Evolutionary conservation across 2,888 invertebrate species (phyloP), one percentile per base, ranked within the genome.

Genomic region (Coleophora flavipennella): DNA sequence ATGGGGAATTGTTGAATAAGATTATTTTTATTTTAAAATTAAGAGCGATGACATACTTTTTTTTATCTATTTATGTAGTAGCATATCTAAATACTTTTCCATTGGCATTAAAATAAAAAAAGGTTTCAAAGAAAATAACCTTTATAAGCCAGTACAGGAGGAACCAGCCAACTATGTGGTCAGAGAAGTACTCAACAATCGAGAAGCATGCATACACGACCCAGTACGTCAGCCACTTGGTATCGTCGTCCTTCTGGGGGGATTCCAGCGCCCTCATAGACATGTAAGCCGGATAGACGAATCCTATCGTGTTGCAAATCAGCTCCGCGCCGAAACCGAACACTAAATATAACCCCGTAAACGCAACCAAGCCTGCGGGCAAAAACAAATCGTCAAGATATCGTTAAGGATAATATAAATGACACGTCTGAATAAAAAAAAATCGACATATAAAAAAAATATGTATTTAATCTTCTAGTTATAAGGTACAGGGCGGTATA

Each of bases 161-260:
- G 69, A 99, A 95, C 91, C 97, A 94, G 36, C 90, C 88, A 7
- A 92, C 90, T 59, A 99, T 91, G 56, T 94, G 85, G 67, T 95
- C 95, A 0, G 97, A 93, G 72, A 99, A 98, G 83, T 93, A 97
- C 79, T 99, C 99, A 40, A 94, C 70, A 39, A 98, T 86, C n/a
- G 95, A 94, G 79, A 99, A 96, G 43, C 93, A 86, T 14, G 97
- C 95, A 84, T 92, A 99, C 7, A 98, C 96, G 59, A 97, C 97
- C 99, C 98, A 99, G 74, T 99, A 99, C 1, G 96, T 99, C 51
- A 99, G 87, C 99, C 99, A 99, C 81, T 97, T 95, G 8, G 97
- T 97, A 73, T 99, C 98, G 71, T 95, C 95, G 42, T 92, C 90
- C 62, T 93, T 94, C 41, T 86, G 76, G 40, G 88, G 88, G 1